These are phyloP conservation scores for Apis mellifera DNA, from an alignment of 1,140 invertebrate genomes.

Conservation along the genomic window DNA sequence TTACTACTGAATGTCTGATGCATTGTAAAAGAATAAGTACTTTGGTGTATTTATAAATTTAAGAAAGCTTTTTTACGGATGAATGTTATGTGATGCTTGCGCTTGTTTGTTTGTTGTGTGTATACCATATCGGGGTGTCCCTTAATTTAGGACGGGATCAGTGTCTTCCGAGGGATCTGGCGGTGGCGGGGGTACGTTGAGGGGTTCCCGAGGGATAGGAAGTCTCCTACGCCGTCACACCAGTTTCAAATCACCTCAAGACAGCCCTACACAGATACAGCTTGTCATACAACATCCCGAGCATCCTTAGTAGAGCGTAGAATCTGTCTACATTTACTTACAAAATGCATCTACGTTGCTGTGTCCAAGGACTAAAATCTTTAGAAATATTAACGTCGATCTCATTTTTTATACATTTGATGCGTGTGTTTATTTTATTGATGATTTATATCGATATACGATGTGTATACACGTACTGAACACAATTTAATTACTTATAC, in stretches of 20 bases:
- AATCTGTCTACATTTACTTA: constrained; percentile 43
- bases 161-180: constrained; percentile 81
- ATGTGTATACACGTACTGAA: neutral
- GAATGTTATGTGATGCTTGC: constrained; percentile 60
- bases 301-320: constrained; percentile 72
- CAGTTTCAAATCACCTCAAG: constrained; percentile 82
- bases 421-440: neutral
- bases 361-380: constrained; percentile 11
- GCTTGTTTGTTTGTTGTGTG: constrained; percentile 77
- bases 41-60: neutral
- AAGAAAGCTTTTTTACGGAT: constrained; percentile 39
- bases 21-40: neutral
- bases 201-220: constrained; percentile 80
- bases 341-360: constrained; percentile 35
- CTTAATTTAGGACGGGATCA: constrained; percentile 81
- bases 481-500: neutral
- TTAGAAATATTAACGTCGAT: constrained; percentile 11
- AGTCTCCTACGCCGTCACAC: constrained; percentile 81
- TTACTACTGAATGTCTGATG: constrained; percentile 15
- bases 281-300: constrained; percentile 81
- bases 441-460: neutral
- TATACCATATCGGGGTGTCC: constrained; percentile 80
- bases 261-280: constrained; percentile 79
- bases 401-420: constrained; percentile 28
- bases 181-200: constrained; percentile 80